Evolutionary conservation across 2,797 vertebrate species (phyloP).

Genomic region (Macrochelys suwanniensis): DNA sequence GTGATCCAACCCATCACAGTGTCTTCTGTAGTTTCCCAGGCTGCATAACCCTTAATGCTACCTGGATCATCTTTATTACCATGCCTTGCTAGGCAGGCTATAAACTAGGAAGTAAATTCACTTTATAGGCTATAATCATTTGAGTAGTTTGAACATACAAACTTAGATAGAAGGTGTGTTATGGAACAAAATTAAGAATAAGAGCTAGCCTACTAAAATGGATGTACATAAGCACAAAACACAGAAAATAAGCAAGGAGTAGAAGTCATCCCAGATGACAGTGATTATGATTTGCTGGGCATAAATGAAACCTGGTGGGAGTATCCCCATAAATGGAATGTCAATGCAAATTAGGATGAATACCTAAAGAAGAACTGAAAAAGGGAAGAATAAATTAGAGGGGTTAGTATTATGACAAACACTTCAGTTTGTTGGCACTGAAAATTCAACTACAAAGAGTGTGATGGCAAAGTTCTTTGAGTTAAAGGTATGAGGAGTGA

Average conservation of each 20-base stretch:
- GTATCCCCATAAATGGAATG: background rate
- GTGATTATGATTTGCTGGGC: background rate
- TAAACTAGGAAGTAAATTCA: background rate
- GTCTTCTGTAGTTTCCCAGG: background rate
- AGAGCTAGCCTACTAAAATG: background rate
- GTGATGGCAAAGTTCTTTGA: background rate
- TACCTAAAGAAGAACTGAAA: background rate
- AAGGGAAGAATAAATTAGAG: background rate
- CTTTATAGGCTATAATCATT: background rate
- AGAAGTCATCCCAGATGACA: background rate
- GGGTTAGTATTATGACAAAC: background rate
- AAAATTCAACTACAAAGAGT: constrained; percentile 13
- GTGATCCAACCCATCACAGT: too few species aligned
- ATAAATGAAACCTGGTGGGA: background rate
- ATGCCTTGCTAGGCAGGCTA: background rate
- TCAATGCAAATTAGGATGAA: constrained; percentile 1
- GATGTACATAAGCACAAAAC: background rate
- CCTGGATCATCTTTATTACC: background rate
- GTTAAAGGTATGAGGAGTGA: background rate
- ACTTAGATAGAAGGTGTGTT: background rate
- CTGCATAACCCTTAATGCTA: background rate
- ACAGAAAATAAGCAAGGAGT: background rate
- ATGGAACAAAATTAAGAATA: background rate
- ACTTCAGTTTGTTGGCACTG: background rate
- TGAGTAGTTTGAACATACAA: background rate